Evolutionary conservation across 2,113 vertebrate species (phyloP), one percentile per base, ranked within the genome.

Genomic region (Engraulis encrasicolus): DNA sequence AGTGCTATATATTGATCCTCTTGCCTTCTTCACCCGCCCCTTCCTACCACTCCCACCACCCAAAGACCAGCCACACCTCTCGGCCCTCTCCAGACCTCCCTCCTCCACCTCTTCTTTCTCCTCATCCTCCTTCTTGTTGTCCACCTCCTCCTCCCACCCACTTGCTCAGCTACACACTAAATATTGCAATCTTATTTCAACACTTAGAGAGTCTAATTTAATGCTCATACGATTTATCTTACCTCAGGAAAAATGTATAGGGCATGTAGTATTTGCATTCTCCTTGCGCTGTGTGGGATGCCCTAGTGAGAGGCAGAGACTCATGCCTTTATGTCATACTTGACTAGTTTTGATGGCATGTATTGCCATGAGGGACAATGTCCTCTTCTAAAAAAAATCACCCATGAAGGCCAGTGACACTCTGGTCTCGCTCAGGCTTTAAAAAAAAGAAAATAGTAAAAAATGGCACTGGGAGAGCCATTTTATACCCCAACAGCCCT

Each of bases 381-480:
- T 61, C 58, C 58, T 61, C 58, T 61, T n/a, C n/a, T n/a, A n/a
- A 45, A 45, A 61, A 61, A 61, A 61, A n/a, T 61, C 58, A 27
- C 2, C 58, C 58, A 61, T 20, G 19, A 6, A 58, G 52, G 52
- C n/a, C 20, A 23, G 20, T n/a, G 58, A 6, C 20, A 23, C 58
- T 34, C 40, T 27, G 61, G 6, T 71, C 23, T 31, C 34, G 27
- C 23, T 7, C 27, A 15, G 61, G n/a, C n/a, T n/a, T n/a, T n/a
- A 31, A 71, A 54, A 54, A 20, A 20, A 54, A 54, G 27, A 71
- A 27, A 71, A 71, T 45, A 45, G 9, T 45, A 45, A 31, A 71
- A 27, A 71, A 71, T 45, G 9, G 9, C 9, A 45, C 12, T 31
- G 23, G 11, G 27, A 14, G 27, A 71, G 27, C 12, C 27, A 31